Percentiles rank a stretch among this genome's conserved stretches.
Conservation (phyloP, 2,113 vertebrate species). For the Platysteira castanea region DNA sequence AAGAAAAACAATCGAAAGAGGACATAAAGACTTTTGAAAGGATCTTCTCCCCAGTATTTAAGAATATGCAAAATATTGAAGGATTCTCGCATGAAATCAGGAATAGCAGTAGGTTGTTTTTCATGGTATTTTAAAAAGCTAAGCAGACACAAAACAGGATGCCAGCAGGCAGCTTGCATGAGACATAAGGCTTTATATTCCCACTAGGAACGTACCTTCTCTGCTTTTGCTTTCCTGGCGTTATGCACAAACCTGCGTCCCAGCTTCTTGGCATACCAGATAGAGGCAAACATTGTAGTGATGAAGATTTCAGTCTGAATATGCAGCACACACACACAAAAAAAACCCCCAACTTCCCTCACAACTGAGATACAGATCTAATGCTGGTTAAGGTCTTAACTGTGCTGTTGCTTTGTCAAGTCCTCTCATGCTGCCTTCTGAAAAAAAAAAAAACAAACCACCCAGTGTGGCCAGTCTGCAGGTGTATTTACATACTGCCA, state of each 20-base stretch:
- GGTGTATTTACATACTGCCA: conserved; percentile 81
- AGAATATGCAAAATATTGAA: neutral
- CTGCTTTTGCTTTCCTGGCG: conserved; percentile 89
- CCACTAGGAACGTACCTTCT: conserved; percentile 81
- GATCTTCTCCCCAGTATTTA: neutral
- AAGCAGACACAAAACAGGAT: conserved; percentile 24
- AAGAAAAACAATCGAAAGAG: neutral
- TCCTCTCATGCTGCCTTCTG: conserved; percentile 69
- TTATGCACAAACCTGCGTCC: conserved; percentile 93
- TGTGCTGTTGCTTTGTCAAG: conserved; percentile 70
- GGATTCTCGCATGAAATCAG: conserved; percentile 1
- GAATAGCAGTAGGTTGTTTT: conserved; percentile 30
- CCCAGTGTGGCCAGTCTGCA: conserved; percentile 71
- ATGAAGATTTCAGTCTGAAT: conserved; percentile 60
- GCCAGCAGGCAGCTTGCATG: conserved; percentile 47
- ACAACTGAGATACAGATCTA: conserved; percentile 21
- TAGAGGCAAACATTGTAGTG: conserved; percentile 90
- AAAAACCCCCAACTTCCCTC: conserved; percentile 42
- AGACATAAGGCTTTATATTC: conserved; percentile 60
- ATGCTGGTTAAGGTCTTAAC: conserved; percentile 56
- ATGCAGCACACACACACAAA: neutral
- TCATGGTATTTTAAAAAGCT: conserved; percentile 39
- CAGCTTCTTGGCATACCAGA: conserved; percentile 98
- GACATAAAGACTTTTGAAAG: neutral
- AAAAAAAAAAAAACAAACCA: conserved; percentile 12